These are phyloP conservation scores for Drosophila borborema DNA, from an alignment of 2,888 invertebrate genomes.

Conservation along the genomic window DNA sequence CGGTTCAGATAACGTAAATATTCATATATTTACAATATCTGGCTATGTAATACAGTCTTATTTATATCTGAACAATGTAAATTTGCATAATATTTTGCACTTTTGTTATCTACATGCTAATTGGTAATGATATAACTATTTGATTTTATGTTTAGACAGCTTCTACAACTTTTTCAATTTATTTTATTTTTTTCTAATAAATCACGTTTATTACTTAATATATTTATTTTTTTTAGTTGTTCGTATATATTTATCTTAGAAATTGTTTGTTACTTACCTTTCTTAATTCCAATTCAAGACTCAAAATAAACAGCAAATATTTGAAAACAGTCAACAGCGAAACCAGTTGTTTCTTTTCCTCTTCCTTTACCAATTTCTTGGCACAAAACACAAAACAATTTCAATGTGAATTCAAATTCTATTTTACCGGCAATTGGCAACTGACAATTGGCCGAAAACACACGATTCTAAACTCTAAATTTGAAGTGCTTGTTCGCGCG, in stretches of 20 bases:
- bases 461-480: constrained; percentile 30
- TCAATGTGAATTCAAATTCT: constrained; percentile 22
- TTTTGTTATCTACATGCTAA: not conserved
- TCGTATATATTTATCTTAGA: not conserved
- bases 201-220: not conserved
- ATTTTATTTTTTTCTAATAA: constrained; percentile 1
- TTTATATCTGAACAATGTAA: not conserved
- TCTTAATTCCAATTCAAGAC: constrained; percentile 42
- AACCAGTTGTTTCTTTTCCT: constrained; percentile 22
- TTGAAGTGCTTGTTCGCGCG: constrained; percentile 40
- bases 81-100: not conserved
- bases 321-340: constrained; percentile 35
- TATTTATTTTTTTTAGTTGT: not conserved
- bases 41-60: not conserved
- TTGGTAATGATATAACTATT: not conserved
- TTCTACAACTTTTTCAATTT: too few relatives aligned
- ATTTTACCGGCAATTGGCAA: constrained; percentile 47
- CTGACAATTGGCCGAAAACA: constrained; percentile 25
- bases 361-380: constrained; percentile 11
- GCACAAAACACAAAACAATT: constrained; percentile 37
- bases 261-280: constrained; percentile 45
- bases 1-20: not conserved
- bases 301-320: constrained; percentile 13
- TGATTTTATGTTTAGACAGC: not conserved
- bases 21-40: not conserved